Evolutionary conservation across 2,113 vertebrate genomes (phyloP), one percentile per base, ranked within the genome.

Genomic region (Callithrix jacchus): DNA sequence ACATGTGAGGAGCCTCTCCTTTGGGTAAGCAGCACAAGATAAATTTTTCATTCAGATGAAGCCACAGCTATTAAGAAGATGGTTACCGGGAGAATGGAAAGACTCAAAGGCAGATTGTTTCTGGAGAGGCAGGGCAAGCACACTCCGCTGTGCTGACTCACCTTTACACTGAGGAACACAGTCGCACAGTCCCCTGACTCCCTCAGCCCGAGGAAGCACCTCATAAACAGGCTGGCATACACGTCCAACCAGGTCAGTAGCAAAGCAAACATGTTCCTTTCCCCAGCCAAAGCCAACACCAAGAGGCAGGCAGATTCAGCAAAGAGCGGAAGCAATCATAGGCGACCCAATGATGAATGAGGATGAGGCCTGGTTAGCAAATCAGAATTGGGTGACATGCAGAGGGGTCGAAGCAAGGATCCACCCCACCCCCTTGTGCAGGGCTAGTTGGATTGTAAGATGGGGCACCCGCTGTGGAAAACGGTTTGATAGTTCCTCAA

Each of bases 1-100:
- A 95, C 94, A 83, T 2, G 30, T 12, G 88, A 96, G 79, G 79
- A 90, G 77, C 35, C 82, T 56, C 47, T 91, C 86, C 95, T 35
- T 30, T 37, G 70, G 77, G 89, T 27, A 9, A 45, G n/a, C 37
- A 32, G 64, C 54, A 52, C 35, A 42, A 91, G 74, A 94, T 89
- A 40, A 93, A 96, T 37, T 96, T 94, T 96, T 94, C 91, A 93
- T 96, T 95, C 32, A 14, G 87, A 56, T 21, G 76, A 91, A 76
- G 61, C 58, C 5, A 66, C 52, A 58, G 68, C 80, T 84, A 73
- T 87, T 56, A 82, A 70, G 89, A 93, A 80, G 61, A 42, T 1
- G 1, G 82, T 37, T 25, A 77, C 77, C 17, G 10, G 49, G 73
- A 79, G n/a, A 81, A 80, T 18, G 79, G 83, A 74, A 85, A 79